Evolutionary conservation across 2,113 vertebrate species (phyloP).

Genomic region (Aspiorhynchus laticeps): DNA sequence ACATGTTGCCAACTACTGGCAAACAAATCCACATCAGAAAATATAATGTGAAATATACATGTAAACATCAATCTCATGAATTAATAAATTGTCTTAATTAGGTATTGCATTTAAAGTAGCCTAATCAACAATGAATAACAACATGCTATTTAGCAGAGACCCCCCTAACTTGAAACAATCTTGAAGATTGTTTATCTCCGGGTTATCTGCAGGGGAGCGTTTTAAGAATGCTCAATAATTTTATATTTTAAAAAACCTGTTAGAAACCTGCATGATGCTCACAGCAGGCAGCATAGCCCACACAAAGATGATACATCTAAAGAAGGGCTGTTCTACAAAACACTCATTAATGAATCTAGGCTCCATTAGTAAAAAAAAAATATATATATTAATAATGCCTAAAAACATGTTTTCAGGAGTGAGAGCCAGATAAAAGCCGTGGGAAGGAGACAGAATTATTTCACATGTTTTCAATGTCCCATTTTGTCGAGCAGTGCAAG

Average conservation of each 20-base stretch:
- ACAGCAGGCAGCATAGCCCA: slow-evolving; percentile 3
- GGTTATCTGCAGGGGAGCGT: background rate
- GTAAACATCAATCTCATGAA: background rate
- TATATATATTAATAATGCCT: background rate
- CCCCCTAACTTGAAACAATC: background rate
- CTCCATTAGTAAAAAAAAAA: slow-evolving; percentile 22
- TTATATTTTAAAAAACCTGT: slow-evolving; percentile 17
- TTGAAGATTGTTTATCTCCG: slow-evolving; percentile 8
- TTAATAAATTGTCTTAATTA: slow-evolving; percentile 24
- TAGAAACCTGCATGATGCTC: slow-evolving; percentile 1
- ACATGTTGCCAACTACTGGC: background rate
- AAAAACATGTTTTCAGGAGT: slow-evolving; percentile 28
- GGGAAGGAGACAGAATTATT: background rate
- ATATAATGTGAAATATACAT: background rate
- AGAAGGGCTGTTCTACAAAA: slow-evolving; percentile 22
- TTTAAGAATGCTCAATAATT: background rate
- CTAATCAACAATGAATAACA: slow-evolving; percentile 15
- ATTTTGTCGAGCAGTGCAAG: background rate
- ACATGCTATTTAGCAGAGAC: slow-evolving; percentile 8
- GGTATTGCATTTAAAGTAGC: slow-evolving; percentile 19
- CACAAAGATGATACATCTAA: slow-evolving; percentile 10
- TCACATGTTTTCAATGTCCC: background rate
- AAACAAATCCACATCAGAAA: background rate
- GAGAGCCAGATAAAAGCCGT: slow-evolving; percentile 19
- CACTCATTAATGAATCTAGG: slow-evolving; percentile 19